Evolutionary conservation across 2,888 invertebrate species (phyloP).

Genomic region (Cheilosia soror): DNA sequence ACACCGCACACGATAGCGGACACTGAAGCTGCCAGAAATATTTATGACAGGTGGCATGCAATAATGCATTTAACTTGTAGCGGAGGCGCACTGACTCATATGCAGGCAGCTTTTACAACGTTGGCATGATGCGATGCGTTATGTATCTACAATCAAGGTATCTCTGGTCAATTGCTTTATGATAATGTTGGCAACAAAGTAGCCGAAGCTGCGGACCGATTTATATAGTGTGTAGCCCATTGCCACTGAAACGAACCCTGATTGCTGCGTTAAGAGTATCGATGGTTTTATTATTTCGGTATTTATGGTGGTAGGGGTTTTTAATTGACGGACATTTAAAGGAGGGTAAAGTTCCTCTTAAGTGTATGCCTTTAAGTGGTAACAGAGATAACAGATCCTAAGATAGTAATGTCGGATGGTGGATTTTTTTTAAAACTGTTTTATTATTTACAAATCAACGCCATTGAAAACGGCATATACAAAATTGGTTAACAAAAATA

Average conservation of each 20-base stretch:
- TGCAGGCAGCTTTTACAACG: slow-evolving; percentile 50
- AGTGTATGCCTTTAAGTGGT: slow-evolving; percentile 22
- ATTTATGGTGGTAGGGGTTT: slow-evolving; percentile 42
- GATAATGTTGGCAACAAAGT: slow-evolving; percentile 63
- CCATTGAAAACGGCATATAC: too few species aligned
- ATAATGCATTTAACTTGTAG: slow-evolving; percentile 69
- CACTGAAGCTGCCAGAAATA: slow-evolving; percentile 22
- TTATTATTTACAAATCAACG: too few species aligned
- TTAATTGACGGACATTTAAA: slow-evolving; percentile 45
- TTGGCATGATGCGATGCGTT: background rate
- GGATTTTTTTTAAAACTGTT: too few species aligned
- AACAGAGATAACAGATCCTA: slow-evolving; percentile 1
- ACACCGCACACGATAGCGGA: slow-evolving; percentile 38
- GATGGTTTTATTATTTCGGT: slow-evolving; percentile 57
- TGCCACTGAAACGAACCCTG: slow-evolving; percentile 25
- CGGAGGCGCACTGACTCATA: background rate
- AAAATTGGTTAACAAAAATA: too few species aligned
- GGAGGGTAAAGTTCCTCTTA: slow-evolving; percentile 39
- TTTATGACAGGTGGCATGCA: slow-evolving; percentile 72
- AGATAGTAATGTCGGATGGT: background rate
- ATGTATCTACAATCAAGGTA: slow-evolving; percentile 33
- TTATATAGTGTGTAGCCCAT: slow-evolving; percentile 20
- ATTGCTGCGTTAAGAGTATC: slow-evolving; percentile 26
- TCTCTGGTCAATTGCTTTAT: slow-evolving; percentile 58
- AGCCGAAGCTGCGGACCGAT: slow-evolving; percentile 11